phyloP scores from a whole-genome alignment of 1,140 invertebrate genomes.

The Augochlora pura region DNA sequence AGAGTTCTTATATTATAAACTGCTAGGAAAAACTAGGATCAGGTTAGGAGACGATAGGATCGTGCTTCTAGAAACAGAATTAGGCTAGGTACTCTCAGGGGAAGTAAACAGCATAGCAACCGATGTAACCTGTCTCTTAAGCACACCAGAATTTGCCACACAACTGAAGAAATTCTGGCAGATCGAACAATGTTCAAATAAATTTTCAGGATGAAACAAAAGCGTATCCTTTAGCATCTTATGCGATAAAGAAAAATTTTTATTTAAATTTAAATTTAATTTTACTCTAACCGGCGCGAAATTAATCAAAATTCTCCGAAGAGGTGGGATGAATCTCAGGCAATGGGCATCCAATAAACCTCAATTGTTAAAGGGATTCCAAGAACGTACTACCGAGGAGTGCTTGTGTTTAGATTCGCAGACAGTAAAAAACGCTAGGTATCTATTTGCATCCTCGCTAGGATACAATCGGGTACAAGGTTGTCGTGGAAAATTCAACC shows the following conservation, averaged over 20 bases:
- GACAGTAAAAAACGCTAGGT: not conserved
- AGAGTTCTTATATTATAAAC: not conserved
- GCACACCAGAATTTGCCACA: no score
- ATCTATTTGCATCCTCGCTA: not conserved
- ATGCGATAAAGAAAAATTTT: not conserved
- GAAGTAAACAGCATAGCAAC: not conserved
- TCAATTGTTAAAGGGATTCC: not conserved
- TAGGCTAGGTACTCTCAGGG: not conserved
- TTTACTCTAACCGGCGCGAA: not conserved
- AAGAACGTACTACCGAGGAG: not conserved
- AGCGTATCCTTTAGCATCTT: not conserved
- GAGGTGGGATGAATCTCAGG: not conserved
- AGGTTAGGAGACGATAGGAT: not conserved
- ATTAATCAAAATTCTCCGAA: not conserved
- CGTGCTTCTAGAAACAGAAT: not conserved
- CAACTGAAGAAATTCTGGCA: no score
- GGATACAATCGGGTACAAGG: not conserved
- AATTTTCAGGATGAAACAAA: not conserved
- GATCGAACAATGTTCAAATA: no score
- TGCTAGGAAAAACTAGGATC: not conserved
- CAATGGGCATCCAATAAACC: not conserved
- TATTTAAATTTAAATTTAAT: slow-evolving; percentile 19
- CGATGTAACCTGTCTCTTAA: no score
- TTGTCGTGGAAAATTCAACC: accelerated
- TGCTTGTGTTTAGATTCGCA: not conserved